These are phyloP conservation scores for Rallus limicola DNA, from an alignment of 2,113 vertebrate species.

Conservation along the genomic window DNA sequence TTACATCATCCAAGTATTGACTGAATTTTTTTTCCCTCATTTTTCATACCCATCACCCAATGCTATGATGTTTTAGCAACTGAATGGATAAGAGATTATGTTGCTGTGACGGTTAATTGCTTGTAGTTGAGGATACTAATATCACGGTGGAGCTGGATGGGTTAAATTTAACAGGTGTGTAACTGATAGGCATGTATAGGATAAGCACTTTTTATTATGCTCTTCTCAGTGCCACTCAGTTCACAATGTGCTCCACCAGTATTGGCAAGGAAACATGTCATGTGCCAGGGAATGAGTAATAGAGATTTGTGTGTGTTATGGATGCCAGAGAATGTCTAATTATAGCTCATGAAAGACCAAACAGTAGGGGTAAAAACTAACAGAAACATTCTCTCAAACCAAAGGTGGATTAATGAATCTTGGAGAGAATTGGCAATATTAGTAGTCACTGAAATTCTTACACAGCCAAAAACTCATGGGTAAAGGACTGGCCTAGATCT, in stretches of 20 bases:
- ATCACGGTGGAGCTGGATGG: neutral
- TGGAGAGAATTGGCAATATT: neutral
- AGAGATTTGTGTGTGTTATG: conserved; percentile 34
- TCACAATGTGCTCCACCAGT: conserved; percentile 36
- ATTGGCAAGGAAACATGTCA: conserved; percentile 49
- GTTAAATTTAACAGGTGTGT: neutral
- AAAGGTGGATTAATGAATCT: neutral
- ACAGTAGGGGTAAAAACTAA: neutral
- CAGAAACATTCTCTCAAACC: neutral
- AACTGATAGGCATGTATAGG: neutral
- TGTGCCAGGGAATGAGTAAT: conserved; percentile 60
- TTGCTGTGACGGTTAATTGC: neutral
- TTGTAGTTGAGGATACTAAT: neutral
- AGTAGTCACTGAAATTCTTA: neutral
- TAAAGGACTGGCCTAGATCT: neutral
- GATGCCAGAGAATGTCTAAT: conserved; percentile 43
- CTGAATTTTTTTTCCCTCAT: neutral
- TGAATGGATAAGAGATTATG: neutral
- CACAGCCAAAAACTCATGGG: neutral
- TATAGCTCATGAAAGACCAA: conserved; percentile 39
- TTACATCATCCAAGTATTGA: neutral
- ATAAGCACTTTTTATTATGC: neutral
- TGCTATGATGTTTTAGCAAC: neutral
- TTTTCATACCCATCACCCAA: neutral
- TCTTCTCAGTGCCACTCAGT: neutral